Evolutionary conservation across 2,797 vertebrate species (phyloP).

Genomic region (Hypotaenidia philippensis): DNA sequence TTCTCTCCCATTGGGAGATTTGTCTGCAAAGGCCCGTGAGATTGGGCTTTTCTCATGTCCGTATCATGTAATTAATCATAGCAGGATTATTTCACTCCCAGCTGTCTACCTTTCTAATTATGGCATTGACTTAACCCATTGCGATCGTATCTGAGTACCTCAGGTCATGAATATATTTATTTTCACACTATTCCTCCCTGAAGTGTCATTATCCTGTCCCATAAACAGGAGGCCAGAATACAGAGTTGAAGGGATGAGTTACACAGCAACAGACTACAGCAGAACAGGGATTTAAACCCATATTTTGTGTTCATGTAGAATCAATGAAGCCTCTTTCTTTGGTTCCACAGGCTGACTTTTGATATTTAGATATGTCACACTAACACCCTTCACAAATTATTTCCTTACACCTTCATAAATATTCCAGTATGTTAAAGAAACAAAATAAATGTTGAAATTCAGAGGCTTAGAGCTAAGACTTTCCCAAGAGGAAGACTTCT

Average conservation of each 20-base stretch:
- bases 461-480: not conserved
- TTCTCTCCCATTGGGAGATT: not conserved
- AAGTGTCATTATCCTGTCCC: not conserved
- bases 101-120: constrained; percentile 5
- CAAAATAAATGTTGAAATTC: not conserved
- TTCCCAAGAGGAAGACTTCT: not conserved
- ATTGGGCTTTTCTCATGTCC: not conserved
- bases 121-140: not conserved
- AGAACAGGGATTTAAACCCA: not conserved
- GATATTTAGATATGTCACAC: not conserved
- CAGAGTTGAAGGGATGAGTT: not conserved
- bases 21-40: not conserved
- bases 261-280: not conserved
- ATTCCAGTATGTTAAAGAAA: not conserved
- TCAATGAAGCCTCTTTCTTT: not conserved
- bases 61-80: not conserved
- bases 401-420: not conserved
- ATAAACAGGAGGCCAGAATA: not conserved
- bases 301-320: not conserved
- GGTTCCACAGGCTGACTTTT: not conserved
- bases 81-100: not conserved
- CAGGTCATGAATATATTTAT: not conserved
- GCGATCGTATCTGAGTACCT: not conserved
- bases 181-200: not conserved
- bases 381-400: not conserved